Evolutionary conservation across 2,888 invertebrate species (phyloP).

Genomic region (Chaetoderma sp.): DNA sequence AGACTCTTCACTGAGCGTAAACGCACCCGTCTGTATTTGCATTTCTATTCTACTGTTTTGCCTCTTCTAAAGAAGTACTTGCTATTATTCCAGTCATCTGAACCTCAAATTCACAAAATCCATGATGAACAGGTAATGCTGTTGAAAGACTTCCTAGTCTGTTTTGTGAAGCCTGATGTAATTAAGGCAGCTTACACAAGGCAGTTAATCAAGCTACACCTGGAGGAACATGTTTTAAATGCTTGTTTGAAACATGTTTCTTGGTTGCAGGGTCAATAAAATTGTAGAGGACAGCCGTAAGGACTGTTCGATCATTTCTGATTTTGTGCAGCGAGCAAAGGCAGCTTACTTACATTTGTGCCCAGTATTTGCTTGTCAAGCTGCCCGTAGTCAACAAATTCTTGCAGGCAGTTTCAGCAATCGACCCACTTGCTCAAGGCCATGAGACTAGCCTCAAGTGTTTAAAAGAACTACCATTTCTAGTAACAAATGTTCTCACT

Average conservation of each 20-base stretch:
- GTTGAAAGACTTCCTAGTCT: slow-evolving; percentile 14
- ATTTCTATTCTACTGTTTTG: too few relatives aligned
- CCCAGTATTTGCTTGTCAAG: slow-evolving; percentile 23
- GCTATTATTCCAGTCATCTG: slow-evolving; percentile 16
- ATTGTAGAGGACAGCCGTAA: too few relatives aligned
- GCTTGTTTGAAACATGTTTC: too few relatives aligned
- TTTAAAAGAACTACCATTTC: slow-evolving; percentile 24
- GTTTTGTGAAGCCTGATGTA: slow-evolving; percentile 29
- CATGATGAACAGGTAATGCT: slow-evolving; percentile 28
- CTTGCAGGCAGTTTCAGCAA: slow-evolving; percentile 24
- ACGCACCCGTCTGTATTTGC: too few relatives aligned
- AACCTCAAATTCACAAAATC: slow-evolving; percentile 25
- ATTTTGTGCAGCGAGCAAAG: slow-evolving; percentile 8
- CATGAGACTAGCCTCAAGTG: slow-evolving; percentile 18
- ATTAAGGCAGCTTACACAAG: slow-evolving; percentile 6
- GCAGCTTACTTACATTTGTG: slow-evolving; percentile 24
- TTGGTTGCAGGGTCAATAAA: too few relatives aligned
- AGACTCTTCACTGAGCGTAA: slow-evolving; percentile 13
- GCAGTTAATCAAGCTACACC: slow-evolving; percentile 12
- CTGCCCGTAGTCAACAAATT: slow-evolving; percentile 34
- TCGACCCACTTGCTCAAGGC: slow-evolving; percentile 30
- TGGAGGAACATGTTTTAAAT: neutral
- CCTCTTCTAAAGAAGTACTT: slow-evolving; percentile 5
- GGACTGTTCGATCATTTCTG: neutral
- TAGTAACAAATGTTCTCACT: slow-evolving; percentile 22